phyloP scores from a whole-genome alignment of 2,888 invertebrate species.

The Heliconius ethilla region DNA sequence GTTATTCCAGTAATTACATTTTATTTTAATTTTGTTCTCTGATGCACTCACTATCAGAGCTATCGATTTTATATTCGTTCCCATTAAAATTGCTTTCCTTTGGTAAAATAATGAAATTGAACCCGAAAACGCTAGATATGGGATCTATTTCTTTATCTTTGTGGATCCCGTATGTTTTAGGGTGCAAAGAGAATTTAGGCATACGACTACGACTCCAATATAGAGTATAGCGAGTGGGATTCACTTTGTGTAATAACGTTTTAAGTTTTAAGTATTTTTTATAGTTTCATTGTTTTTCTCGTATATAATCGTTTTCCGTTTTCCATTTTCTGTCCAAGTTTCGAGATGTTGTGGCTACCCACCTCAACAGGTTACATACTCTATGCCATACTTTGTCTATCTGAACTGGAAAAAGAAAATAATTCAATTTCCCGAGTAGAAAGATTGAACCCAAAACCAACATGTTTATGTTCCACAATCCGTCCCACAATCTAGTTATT shows the following conservation, averaged over 20 bases:
- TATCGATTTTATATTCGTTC: not conserved
- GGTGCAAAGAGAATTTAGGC: not conserved
- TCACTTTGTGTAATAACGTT: no score
- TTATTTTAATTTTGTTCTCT: conserved; percentile 16
- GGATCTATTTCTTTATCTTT: not conserved
- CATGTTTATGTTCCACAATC: not conserved
- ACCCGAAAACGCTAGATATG: not conserved
- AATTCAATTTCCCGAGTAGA: not conserved
- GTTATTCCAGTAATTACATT: conserved; percentile 23
- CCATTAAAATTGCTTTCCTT: not conserved
- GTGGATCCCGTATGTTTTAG: not conserved
- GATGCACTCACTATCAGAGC: conserved; percentile 2
- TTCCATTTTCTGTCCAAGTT: not conserved
- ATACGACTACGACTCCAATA: not conserved
- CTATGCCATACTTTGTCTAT: not conserved
- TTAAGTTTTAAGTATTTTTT: no score
- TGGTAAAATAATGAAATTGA: conserved; percentile 13
- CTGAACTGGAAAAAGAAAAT: not conserved
- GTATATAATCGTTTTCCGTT: not conserved
- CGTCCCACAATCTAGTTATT: no score
- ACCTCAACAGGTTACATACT: not conserved
- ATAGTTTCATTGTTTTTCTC: not conserved
- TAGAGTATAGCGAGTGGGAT: not conserved
- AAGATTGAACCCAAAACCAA: not conserved
- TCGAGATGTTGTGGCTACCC: not conserved